Evolutionary conservation across 2,113 vertebrate species (phyloP).

Genomic region (Hiodon tergisus): DNA sequence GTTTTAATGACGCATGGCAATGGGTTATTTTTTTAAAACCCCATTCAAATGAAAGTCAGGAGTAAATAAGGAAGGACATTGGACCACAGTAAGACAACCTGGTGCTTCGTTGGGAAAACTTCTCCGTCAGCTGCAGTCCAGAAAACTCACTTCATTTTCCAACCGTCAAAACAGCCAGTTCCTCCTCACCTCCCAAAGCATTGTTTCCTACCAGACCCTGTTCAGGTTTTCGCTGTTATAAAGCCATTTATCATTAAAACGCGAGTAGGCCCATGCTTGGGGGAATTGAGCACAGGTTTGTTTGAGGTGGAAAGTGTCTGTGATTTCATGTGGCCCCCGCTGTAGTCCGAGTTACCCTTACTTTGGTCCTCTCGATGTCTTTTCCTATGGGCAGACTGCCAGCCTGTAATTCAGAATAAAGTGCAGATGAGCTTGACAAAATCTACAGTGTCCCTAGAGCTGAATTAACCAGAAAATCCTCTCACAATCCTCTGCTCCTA

Average conservation of each 20-base stretch:
- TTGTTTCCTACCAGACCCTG: background rate
- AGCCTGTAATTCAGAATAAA: too few relatives aligned
- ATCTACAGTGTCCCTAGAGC: too few relatives aligned
- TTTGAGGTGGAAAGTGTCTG: too few relatives aligned
- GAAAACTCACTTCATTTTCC: background rate
- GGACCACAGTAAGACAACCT: background rate
- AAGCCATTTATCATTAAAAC: background rate
- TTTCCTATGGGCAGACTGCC: too few relatives aligned
- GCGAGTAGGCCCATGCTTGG: background rate
- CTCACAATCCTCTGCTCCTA: too few relatives aligned
- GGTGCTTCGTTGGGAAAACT: background rate
- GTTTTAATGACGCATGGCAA: background rate
- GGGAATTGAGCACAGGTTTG: too few relatives aligned
- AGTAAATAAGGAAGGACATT: background rate
- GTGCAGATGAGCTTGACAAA: too few relatives aligned
- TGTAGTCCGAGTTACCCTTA: too few relatives aligned
- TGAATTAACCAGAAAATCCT: too few relatives aligned
- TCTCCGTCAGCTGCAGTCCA: background rate
- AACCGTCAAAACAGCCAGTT: background rate
- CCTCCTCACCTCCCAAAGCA: background rate
- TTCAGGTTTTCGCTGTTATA: background rate
- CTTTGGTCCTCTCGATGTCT: too few relatives aligned
- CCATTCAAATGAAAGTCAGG: background rate
- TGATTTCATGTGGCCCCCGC: too few relatives aligned
- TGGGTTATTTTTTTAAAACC: background rate